These are phyloP conservation scores for Macropus fuliginosus DNA, from an alignment of 2,797 vertebrate species.

Conservation along the genomic window DNA sequence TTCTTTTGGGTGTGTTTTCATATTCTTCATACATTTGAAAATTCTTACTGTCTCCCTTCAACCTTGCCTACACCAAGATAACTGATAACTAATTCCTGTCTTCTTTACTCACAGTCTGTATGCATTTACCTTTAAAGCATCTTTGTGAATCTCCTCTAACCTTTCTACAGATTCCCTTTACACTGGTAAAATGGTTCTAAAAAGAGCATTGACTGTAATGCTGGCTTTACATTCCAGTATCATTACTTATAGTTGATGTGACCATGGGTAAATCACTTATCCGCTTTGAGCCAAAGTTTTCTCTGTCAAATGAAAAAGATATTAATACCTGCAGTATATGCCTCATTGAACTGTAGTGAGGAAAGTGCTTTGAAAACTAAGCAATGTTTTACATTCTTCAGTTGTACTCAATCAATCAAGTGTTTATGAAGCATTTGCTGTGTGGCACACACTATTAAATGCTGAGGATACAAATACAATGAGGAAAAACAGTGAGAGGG, in stretches of 20 bases:
- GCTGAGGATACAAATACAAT: background rate
- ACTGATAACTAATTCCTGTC: background rate
- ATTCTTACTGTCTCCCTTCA: background rate
- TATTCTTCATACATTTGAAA: background rate
- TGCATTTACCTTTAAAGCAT: background rate
- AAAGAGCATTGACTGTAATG: background rate
- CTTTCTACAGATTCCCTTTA: background rate
- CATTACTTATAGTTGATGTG: background rate
- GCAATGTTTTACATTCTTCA: background rate
- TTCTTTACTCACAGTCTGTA: background rate
- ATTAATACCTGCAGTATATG: background rate
- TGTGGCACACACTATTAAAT: background rate
- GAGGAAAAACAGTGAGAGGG: background rate
- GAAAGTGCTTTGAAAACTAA: background rate
- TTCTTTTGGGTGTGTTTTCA: background rate
- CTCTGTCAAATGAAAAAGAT: background rate
- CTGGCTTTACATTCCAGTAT: background rate
- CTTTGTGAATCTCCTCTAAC: background rate
- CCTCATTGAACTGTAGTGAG: background rate
- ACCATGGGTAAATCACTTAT: background rate
- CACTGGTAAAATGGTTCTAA: background rate
- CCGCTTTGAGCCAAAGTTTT: background rate
- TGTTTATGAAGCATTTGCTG: background rate
- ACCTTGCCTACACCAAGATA: background rate
- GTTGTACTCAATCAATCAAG: background rate